A percentile compares a stretch with the other conserved stretches of the same genome.
Conservation (phyloP, 2,888 invertebrate species). For the Drosophila aldrichi region DNA sequence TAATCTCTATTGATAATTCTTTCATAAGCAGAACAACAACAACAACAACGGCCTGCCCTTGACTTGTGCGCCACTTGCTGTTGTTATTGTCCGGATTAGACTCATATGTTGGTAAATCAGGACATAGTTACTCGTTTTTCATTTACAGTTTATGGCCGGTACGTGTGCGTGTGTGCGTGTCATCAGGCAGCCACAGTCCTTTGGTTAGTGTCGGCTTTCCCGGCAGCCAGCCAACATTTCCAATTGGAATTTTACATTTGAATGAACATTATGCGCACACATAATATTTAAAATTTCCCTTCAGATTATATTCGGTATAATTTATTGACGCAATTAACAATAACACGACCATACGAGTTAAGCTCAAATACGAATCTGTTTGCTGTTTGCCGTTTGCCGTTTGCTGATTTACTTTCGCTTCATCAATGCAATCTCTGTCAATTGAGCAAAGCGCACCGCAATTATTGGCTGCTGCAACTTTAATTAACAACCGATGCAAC, state of each 20-base stretch:
- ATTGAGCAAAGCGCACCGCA: constrained; percentile 78
- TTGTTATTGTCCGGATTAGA: constrained; percentile 21
- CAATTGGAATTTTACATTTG: constrained; percentile 3
- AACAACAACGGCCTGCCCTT: background rate
- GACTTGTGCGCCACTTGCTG: background rate
- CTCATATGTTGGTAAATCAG: constrained; percentile 5
- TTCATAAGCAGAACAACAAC: background rate
- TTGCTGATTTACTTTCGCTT: background rate
- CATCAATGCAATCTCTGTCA: constrained; percentile 41
- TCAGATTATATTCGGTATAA: constrained; percentile 5
- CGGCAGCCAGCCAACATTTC: background rate
- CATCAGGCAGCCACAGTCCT: constrained; percentile 14
- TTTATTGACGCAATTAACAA: constrained; percentile 12
- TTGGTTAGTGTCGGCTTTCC: background rate
- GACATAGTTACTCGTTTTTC: constrained; percentile 14
- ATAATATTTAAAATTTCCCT: constrained; percentile 1
- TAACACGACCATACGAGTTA: constrained; percentile 30
- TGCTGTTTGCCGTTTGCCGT: constrained; percentile 11
- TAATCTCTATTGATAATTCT: background rate
- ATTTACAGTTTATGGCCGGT: constrained; percentile 23
- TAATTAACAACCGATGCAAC: constrained; percentile 62
- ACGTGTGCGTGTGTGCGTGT: constrained; percentile 25
- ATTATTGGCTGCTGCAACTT: constrained; percentile 61
- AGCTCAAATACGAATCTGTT: constrained; percentile 6
- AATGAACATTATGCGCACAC: constrained; percentile 5